These are phyloP conservation scores for Hemaris fuciformis DNA, from an alignment of 2,888 invertebrate species.

Conservation along the genomic window DNA sequence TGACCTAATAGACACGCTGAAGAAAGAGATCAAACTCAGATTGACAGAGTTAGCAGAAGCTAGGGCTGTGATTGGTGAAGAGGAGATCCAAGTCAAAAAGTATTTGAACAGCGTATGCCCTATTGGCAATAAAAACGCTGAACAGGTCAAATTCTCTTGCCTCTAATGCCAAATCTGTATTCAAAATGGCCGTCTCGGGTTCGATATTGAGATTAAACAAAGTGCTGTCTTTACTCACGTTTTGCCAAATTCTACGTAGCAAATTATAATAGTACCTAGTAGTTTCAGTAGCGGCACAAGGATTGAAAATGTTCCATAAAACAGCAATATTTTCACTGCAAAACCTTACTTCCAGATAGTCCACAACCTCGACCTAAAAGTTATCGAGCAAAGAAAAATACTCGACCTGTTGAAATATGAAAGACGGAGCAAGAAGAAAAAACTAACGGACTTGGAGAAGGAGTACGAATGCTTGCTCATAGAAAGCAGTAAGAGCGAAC, in stretches of 20 bases:
- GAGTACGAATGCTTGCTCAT: constrained; percentile 83
- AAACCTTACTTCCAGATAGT: constrained; percentile 51
- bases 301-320: no score
- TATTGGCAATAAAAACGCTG: constrained; percentile 63
- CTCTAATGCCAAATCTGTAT: constrained; percentile 6
- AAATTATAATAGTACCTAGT: no score
- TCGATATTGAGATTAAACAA: no score
- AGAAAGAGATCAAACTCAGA: constrained; percentile 86
- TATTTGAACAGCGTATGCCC: constrained; percentile 71
- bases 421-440: constrained; percentile 83
- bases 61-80: constrained; percentile 72
- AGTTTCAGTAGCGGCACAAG: no score
- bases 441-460: constrained; percentile 79
- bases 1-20: constrained; percentile 86
- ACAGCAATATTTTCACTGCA: neutral
- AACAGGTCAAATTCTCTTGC: constrained; percentile 49
- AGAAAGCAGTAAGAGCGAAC: constrained; percentile 79
- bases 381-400: constrained; percentile 86
- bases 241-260: no score
- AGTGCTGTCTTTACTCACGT: no score
- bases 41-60: constrained; percentile 82
- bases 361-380: constrained; percentile 84
- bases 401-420: constrained; percentile 87
- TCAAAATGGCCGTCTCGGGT: no score
- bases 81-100: constrained; percentile 70